A percentile compares a stretch with the other conserved stretches of the same genome.
phyloP scores from a whole-genome alignment of 1,140 invertebrate species.

The Elymnias hypermnestra region DNA sequence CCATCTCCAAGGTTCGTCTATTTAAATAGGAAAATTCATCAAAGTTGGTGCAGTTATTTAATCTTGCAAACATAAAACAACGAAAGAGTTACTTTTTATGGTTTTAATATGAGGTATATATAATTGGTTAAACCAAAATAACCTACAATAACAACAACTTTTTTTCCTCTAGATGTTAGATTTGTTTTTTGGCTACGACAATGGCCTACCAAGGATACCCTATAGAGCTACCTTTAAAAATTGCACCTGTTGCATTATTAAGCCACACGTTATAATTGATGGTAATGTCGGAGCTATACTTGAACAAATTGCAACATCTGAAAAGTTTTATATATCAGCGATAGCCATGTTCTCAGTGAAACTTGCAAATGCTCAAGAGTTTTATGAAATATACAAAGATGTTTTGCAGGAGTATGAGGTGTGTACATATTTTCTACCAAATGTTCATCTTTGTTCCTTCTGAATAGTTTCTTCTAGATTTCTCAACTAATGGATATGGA shows the following conservation, averaged over 20 bases:
- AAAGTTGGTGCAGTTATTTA: too few species aligned
- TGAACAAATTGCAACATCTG: constrained; percentile 82
- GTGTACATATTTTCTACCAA: too few species aligned
- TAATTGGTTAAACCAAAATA: too few species aligned
- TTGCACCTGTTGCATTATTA: constrained; percentile 93
- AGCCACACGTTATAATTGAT: constrained; percentile 90
- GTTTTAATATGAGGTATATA: too few species aligned
- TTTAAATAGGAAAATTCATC: too few species aligned
- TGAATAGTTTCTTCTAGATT: too few species aligned
- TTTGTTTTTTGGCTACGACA: constrained; percentile 80
- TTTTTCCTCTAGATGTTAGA: constrained; percentile 76
- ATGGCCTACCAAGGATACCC: constrained; percentile 58
- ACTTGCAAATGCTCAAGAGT: constrained; percentile 88
- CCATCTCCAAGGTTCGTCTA: too few species aligned
- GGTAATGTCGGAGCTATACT: constrained; percentile 85
- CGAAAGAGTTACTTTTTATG: too few species aligned
- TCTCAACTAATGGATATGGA: too few species aligned
- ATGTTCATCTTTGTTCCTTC: too few species aligned
- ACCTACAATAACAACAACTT: too few species aligned
- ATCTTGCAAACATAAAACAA: too few species aligned
- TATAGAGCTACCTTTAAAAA: constrained; percentile 79
- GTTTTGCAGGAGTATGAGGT: constrained; percentile 89
- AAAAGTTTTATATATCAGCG: constrained; percentile 86
- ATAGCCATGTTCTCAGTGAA: constrained; percentile 88
- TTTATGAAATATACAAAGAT: constrained; percentile 95